A percentile compares a stretch with the other conserved stretches of the same genome.
phyloP scores from a whole-genome alignment of 1,140 invertebrate species.

The Bombus confusus region DNA sequence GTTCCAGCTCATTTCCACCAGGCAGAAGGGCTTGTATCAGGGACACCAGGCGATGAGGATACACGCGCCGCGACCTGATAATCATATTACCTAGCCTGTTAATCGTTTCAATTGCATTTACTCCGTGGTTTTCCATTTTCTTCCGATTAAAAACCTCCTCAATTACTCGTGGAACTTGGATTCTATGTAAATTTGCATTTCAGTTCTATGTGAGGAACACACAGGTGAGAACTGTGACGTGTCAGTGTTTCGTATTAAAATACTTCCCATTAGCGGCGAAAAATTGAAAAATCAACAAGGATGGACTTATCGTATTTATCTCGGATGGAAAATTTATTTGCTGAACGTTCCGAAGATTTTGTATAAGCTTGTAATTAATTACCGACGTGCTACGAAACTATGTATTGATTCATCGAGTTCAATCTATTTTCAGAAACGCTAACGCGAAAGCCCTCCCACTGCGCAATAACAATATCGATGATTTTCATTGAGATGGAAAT shows the following conservation, averaged over 20 bases:
- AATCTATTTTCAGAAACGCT: slow-evolving; percentile 63
- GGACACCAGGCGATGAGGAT: slow-evolving; percentile 41
- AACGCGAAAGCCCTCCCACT: slow-evolving; percentile 40
- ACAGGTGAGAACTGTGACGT: no score
- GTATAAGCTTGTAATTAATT: neutral
- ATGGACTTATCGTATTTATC: neutral
- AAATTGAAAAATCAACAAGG: neutral
- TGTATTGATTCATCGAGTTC: slow-evolving; percentile 23
- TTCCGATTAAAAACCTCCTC: neutral
- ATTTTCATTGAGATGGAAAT: slow-evolving; percentile 68
- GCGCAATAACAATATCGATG: slow-evolving; percentile 67
- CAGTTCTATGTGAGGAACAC: neutral
- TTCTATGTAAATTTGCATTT: neutral
- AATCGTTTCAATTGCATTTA: slow-evolving; percentile 17
- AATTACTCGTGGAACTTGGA: neutral
- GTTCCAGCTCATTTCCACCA: slow-evolving; percentile 52
- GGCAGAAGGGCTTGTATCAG: slow-evolving; percentile 37
- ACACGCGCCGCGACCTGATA: slow-evolving; percentile 22
- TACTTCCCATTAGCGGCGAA: no score
- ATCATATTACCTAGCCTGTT: neutral
- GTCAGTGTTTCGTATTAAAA: neutral
- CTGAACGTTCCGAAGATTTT: neutral
- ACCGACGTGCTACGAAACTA: neutral
- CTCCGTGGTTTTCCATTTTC: neutral
- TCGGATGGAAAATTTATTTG: neutral